Base-by-base conservation (phyloP, 2,888 invertebrate genomes). In the Blastobasis adustella region DNA sequence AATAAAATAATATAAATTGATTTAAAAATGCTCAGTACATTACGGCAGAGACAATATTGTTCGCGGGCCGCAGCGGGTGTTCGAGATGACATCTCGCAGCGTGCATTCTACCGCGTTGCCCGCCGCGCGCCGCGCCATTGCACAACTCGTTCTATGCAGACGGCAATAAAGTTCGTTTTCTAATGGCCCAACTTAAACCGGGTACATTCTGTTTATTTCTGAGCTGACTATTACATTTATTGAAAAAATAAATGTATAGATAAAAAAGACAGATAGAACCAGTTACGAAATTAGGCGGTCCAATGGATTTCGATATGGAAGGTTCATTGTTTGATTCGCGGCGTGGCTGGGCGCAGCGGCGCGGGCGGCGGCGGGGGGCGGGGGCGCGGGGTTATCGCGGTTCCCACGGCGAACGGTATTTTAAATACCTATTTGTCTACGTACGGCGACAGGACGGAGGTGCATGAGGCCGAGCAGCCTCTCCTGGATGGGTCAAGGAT, bases 401-500 rank as follows among this genome's bases (percentile, higher is more conserved):
- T 88, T 88, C 87, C 86, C 87, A 88, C 87, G 87, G 75, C 70
- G 70, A 80, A 69, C 76, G 86, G 82, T 76, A 86, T 87, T 84
- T 86, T 85, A 87, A 83, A 86, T 88, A 83, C 86, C 84, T 87
- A 86, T 81, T 80, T 82, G 79, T 80, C 73, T 80, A 79, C 64
- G 71, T 77, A 76, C 78, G 78, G 86, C 75, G 86, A 86, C 86
- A 86, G 86, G 82, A 84, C 78, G 73, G 58, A 66, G 73, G 71
- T 78, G 76, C 81, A 82, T 82, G 82, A 76, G 78, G 65, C 73
- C 68, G 78, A 84, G 84, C 84, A 85, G 84, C 82, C 83, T 85
- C 85, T 85, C 81, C 87, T 82, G 84, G 87, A 87, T 87, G 85
- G 87, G 87, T 88, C 87, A 87, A 88, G 87, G 87, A 85, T 87